Percentiles rank a stretch among this genome's conserved stretches.
Evolutionary conservation across 2,113 vertebrate genomes (phyloP).

Genomic region (Lamprologus ornatipinnis): DNA sequence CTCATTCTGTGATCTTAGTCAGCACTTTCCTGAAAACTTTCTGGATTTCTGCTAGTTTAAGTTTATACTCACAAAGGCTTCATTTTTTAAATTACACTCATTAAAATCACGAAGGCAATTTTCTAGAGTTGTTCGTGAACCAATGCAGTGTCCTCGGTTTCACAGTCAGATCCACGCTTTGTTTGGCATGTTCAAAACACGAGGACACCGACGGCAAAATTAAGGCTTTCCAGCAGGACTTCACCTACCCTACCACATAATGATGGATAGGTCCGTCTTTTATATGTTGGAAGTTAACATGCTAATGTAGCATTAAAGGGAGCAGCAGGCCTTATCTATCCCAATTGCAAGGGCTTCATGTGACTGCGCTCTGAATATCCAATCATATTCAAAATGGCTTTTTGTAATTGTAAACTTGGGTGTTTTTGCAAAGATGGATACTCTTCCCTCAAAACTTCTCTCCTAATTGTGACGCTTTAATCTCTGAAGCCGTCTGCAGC

Average conservation of each 20-base stretch:
- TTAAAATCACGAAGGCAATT: background rate
- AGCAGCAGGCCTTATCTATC: background rate
- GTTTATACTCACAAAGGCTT: background rate
- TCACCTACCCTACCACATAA: background rate
- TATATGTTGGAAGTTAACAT: background rate
- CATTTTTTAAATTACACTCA: rapidly evolving
- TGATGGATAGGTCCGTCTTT: background rate
- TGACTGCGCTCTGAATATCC: background rate
- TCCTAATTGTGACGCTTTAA: conserved; percentile 23
- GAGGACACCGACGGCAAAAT: rapidly evolving
- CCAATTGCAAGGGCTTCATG: background rate
- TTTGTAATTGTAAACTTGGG: background rate
- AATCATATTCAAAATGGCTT: background rate
- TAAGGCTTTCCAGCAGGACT: rapidly evolving
- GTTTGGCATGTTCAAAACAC: background rate
- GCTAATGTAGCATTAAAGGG: background rate
- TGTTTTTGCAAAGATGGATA: background rate
- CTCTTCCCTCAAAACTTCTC: background rate
- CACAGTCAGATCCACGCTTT: rapidly evolving
- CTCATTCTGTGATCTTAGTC: background rate
- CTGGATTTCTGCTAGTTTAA: background rate
- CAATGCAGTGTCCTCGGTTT: background rate
- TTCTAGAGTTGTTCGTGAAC: background rate
- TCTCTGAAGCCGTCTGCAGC: conserved; percentile 18
- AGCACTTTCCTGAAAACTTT: background rate